A percentile compares a stretch with the other conserved stretches of the same genome.
Evolutionary conservation across 2,888 invertebrate species (phyloP).

Genomic region (Lepidonotus clava): DNA sequence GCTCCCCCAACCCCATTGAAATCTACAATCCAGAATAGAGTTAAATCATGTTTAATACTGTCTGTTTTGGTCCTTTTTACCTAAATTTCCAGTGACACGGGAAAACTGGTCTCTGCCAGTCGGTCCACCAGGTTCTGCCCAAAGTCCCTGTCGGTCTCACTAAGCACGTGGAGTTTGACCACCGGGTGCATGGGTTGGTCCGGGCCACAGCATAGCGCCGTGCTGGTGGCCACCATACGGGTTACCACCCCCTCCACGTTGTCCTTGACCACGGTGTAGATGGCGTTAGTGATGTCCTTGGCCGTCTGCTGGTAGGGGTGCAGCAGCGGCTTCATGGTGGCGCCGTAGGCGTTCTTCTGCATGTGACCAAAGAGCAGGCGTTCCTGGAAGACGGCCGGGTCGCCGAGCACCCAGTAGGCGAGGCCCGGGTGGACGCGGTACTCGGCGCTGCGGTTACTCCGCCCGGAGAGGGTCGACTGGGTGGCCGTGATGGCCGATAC

Average conservation of each 20-base stretch:
- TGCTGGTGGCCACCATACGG: neutral
- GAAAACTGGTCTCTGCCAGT: neutral
- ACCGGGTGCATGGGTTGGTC: neutral
- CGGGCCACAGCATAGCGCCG: neutral
- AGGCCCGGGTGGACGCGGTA: conserved; percentile 26
- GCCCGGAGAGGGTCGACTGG: conserved; percentile 1
- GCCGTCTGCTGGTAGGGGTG: conserved; percentile 8
- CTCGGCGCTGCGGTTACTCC: neutral
- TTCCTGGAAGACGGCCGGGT: neutral
- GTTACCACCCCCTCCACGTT: conserved; percentile 23
- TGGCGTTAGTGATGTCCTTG: conserved; percentile 21
- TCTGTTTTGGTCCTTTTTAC: no score
- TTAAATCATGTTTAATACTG: no score
- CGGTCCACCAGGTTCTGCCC: neutral
- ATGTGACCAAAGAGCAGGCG: neutral
- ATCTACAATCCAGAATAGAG: no score
- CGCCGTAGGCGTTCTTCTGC: conserved; percentile 16
- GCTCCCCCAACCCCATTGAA: no score
- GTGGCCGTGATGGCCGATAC: conserved; percentile 32
- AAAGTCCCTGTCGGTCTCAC: neutral
- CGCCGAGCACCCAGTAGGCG: conserved; percentile 28
- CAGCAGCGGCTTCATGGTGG: conserved; percentile 37
- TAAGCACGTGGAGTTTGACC: neutral
- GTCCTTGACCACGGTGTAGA: conserved; percentile 41
- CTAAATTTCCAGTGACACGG: neutral